phyloP scores from a whole-genome alignment of 2,888 invertebrate genomes.

The Pristionchus arcanus region DNA sequence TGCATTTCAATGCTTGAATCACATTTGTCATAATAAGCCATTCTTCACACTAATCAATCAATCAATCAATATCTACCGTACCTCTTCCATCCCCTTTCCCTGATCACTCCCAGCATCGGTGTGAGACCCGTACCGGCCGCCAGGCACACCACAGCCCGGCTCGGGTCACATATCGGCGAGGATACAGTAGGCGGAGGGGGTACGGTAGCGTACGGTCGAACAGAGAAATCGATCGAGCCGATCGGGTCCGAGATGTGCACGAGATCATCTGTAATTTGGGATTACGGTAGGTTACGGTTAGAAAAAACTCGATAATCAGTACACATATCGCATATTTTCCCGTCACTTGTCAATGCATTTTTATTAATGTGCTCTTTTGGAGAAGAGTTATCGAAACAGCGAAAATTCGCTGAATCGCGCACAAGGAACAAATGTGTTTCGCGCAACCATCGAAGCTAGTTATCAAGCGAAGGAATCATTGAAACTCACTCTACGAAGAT shows the following conservation, averaged over 20 bases:
- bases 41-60: not conserved
- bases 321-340: too few species aligned
- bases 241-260: conserved; percentile 72
- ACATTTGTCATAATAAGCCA: too few species aligned
- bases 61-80: not conserved
- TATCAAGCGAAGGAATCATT: too few species aligned
- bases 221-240: conserved; percentile 65
- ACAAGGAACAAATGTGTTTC: too few species aligned
- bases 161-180: conserved; percentile 58
- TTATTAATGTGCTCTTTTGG: not conserved
- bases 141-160: conserved; percentile 60
- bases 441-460: too few species aligned
- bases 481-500: too few species aligned
- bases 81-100: conserved; percentile 48
- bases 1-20: too few species aligned
- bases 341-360: too few species aligned
- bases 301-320: too few species aligned
- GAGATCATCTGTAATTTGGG: conserved; percentile 58
- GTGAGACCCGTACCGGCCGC: conserved; percentile 74
- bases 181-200: conserved; percentile 61
- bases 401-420: too few species aligned
- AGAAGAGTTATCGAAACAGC: not conserved
- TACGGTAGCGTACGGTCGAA: not conserved
- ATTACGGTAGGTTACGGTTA: not conserved
- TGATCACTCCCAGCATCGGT: conserved; percentile 71